Evolutionary conservation across 2,888 invertebrate species (phyloP).

Genomic region (Octodonta nipae): DNA sequence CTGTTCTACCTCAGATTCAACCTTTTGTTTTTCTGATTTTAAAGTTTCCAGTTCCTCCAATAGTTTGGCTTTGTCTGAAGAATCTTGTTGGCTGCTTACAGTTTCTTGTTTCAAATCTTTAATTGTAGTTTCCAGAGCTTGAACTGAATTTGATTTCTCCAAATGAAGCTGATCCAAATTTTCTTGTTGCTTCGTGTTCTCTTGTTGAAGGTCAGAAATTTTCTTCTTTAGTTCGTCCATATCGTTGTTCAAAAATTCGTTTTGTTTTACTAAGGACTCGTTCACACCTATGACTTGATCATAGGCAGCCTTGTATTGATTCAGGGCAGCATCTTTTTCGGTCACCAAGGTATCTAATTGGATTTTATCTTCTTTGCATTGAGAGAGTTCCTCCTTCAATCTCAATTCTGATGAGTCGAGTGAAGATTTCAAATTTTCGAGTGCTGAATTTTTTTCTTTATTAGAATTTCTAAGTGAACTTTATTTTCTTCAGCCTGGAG

Average conservation of each 20-base stretch:
- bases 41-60: no score
- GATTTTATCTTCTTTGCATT: constrained; percentile 5
- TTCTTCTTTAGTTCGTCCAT: not conserved
- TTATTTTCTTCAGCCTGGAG: not conserved
- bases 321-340: constrained; percentile 7
- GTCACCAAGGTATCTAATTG: constrained; percentile 7
- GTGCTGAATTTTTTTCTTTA: no score
- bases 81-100: no score
- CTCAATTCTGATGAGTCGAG: no score
- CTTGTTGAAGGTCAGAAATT: not conserved
- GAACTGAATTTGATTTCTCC: no score
- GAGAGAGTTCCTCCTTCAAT: not conserved
- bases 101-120: no score
- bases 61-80: no score
- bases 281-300: not conserved
- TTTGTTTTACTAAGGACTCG: not conserved
- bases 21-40: no score
- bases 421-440: no score
- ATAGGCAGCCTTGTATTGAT: constrained; percentile 2
- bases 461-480: no score
- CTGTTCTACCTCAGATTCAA: not conserved
- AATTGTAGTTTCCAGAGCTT: no score
- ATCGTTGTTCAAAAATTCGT: not conserved
- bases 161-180: not conserved
- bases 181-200: not conserved